Evolutionary conservation across 2,888 invertebrate genomes (phyloP), one percentile per base, ranked within the genome.

Genomic region (Philopedon plagiatum): DNA sequence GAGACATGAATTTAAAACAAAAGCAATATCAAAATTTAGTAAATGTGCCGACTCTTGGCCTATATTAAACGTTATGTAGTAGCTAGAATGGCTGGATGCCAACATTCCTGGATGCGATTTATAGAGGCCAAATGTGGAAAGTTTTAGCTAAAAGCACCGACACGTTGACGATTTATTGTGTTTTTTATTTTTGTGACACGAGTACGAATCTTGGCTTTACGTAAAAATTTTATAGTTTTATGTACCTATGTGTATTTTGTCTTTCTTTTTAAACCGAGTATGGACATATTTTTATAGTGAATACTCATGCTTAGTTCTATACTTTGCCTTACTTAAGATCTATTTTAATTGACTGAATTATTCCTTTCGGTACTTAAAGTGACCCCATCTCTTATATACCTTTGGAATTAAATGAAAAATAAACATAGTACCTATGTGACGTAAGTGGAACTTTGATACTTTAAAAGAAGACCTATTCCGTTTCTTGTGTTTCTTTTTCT

Each of bases 41-140:
- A 67, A 61, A 56, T 66, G 71, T 71, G 71, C 71, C 71, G 67
- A 71, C 37, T 46, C 37, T 44, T 71, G 71, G 61, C 66, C 71
- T 60, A 71, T 57, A 71, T 64, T 63, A 63, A 69, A 63, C 46
- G 51, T 61, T 65, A 71, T 61, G 60, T 71, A 60, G 65, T 71
- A 60, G 44, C 13, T 15, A 11, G 37, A 34, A 44, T 58, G 69
- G 69, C 69, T 19, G 13, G 15, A 8, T 51, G 71, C 71, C 71
- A 71, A 71, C 26, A 65, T 41, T 71, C 65, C 69, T 49, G n/a
- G 15, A 58, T 37, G 34, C 29, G 39, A 60, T 60, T 67, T 67
- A 67, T 67, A 61, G 60, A 67, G 32, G 54, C 67, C 67, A 67
- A 67, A 60, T 67, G 67, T 67, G 67, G 67, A 67, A 60, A 49